Evolutionary conservation across 2,797 vertebrate species (phyloP).

Genomic region (Gymnodraco acuticeps): DNA sequence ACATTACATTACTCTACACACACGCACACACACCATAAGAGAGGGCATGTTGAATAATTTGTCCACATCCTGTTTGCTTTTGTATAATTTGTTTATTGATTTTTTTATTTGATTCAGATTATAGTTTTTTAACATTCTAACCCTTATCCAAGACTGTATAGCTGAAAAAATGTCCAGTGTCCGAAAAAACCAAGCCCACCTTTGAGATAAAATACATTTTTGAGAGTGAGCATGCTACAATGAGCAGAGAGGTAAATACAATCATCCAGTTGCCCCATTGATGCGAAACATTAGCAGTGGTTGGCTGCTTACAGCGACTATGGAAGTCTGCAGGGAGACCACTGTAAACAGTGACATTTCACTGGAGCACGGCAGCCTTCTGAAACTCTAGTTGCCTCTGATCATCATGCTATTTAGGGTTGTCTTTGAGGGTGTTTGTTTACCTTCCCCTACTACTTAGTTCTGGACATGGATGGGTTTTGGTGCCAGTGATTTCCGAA

Average conservation of each 20-base stretch:
- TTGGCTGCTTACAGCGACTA: conserved; percentile 53
- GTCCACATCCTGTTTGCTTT: background rate
- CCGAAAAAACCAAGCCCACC: conserved; percentile 34
- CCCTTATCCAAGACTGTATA: background rate
- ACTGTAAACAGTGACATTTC: conserved; percentile 57
- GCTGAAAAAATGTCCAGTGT: conserved; percentile 11
- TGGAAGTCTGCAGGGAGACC: conserved; percentile 50
- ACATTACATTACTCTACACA: background rate
- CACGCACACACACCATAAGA: background rate
- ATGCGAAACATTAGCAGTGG: conserved; percentile 51
- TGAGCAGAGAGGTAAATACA: conserved; percentile 39
- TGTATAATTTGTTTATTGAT: background rate
- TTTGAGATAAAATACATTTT: conserved; percentile 38
- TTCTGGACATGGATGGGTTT: conserved; percentile 25
- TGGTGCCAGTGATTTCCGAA: conserved; percentile 29
- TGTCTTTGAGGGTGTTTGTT: conserved; percentile 30
- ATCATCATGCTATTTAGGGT: conserved; percentile 37
- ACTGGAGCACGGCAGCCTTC: conserved; percentile 30
- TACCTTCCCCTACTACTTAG: conserved; percentile 14
- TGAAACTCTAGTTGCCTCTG: conserved; percentile 13
- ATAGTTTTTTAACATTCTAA: conserved; percentile 4
- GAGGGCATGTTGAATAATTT: background rate
- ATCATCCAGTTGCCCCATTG: conserved; percentile 51
- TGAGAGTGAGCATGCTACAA: conserved; percentile 34
- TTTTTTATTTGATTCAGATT: background rate